These are phyloP conservation scores for Genyomyrus donnyi DNA, from an alignment of 2,113 vertebrate species.

Conservation along the genomic window DNA sequence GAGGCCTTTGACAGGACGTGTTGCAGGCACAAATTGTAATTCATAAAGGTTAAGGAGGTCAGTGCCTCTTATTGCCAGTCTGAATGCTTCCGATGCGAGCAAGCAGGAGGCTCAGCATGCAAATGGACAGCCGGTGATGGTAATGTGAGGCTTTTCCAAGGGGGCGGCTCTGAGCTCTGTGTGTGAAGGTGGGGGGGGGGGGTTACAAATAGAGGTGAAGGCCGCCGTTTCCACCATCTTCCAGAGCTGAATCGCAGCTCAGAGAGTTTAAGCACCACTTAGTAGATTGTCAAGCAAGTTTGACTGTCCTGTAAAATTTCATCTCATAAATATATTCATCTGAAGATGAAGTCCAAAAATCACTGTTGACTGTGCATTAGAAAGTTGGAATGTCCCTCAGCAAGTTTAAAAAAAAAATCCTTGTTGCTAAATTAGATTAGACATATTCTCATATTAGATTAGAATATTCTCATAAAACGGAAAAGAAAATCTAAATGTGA, in stretches of 20 bases:
- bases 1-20: slow-evolving; percentile 71
- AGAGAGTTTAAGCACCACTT: not conserved
- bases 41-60: slow-evolving; percentile 78
- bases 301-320: not conserved
- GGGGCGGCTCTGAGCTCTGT: slow-evolving; percentile 42
- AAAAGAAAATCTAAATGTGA: not conserved
- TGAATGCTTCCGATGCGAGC: slow-evolving; percentile 67
- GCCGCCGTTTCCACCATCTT: not conserved
- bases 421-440: not conserved
- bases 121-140: slow-evolving; percentile 67
- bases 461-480: not conserved
- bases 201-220: slow-evolving; percentile 15
- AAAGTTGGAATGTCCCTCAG: not conserved
- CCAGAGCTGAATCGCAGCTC: not conserved
- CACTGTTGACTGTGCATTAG: not conserved
- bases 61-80: slow-evolving; percentile 75
- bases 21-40: slow-evolving; percentile 77
- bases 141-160: slow-evolving; percentile 55
- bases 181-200: slow-evolving; percentile 33
- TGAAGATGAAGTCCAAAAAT: not conserved
- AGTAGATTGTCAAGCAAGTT: not conserved
- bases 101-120: slow-evolving; percentile 54
- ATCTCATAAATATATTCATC: not conserved
- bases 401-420: not conserved
- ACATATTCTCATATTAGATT: not conserved